Base-by-base conservation (phyloP, 2,113 vertebrate genomes). In the Muscicapa adusta region DNA sequence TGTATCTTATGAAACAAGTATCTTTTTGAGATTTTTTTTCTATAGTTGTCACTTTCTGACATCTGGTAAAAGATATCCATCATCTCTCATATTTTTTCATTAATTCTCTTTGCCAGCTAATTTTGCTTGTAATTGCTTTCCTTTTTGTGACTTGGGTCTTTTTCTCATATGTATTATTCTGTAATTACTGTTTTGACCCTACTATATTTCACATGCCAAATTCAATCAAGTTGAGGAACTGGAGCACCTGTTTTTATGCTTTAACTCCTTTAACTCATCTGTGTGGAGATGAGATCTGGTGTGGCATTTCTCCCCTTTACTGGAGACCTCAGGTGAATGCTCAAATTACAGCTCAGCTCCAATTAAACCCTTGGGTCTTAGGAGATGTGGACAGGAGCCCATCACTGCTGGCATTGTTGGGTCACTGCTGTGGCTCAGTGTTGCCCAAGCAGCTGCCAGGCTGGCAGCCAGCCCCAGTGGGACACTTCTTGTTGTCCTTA, bases 121-220 rank as follows among this genome's bases (percentile, higher is more conserved):
- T 97, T 94, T 90, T 79, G 28, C 78, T 73, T 67, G 18, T 91
- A 93, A 94, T 90, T 95, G 36, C 82, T 87, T 89, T 88, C 50
- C 62, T 50, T 95, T 95, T 62, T 24, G 28, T 71, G 60, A 93
- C 29, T 51, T 68, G 68, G 47, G 60, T 78, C 85, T 95, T 79
- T 89, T 79, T 76, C 61, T 95, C 31, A 16, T 66, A 73, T 9
- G 28, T 29, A 80, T 94, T 96, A 83, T 95, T 93, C 92, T 88
- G 31, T 96, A 94, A 96, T 96, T 93, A 94, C 92, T 95, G 72
- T 93, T 96, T 96, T 94, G 91, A 91, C 71, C 79, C 60, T 91
- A 50, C 24, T 91, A 3, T 84, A 80, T 96, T 94, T 96, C 91
- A 86, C 40, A 92, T 94, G 94, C 79, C 80, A 95, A 91, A 91